phyloP scores from a whole-genome alignment of 2,888 invertebrate species.

The Allacma fusca region DNA sequence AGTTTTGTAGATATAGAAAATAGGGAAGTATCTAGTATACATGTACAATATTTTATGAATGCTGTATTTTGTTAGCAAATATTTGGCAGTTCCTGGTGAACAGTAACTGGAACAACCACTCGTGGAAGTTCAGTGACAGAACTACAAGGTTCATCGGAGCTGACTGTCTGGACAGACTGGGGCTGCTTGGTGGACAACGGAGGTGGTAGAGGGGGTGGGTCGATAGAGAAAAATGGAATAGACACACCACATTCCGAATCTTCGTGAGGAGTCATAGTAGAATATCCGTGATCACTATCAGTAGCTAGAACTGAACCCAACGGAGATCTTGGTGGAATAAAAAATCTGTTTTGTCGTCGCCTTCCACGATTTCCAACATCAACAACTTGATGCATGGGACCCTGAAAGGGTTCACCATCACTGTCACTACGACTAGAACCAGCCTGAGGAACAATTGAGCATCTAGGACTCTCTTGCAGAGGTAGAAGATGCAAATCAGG shows the following conservation, averaged over 20 bases:
- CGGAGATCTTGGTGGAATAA: slow-evolving; percentile 50
- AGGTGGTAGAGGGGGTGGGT: slow-evolving; percentile 19
- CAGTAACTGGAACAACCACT: slow-evolving; percentile 46
- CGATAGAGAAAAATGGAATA: slow-evolving; percentile 36
- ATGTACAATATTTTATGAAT: neutral
- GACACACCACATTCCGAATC: slow-evolving; percentile 72
- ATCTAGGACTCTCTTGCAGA: slow-evolving; percentile 48
- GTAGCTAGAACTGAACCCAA: slow-evolving; percentile 41
- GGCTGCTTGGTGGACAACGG: neutral
- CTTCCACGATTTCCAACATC: slow-evolving; percentile 37
- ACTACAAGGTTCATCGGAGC: neutral
- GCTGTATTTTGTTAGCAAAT: neutral
- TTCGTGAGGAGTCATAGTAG: slow-evolving; percentile 91
- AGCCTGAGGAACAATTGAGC: slow-evolving; percentile 49
- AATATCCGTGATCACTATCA: slow-evolving; percentile 93
- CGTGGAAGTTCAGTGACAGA: slow-evolving; percentile 12
- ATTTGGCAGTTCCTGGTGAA: slow-evolving; percentile 43
- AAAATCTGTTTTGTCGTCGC: slow-evolving; percentile 38
- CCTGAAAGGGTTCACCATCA: slow-evolving; percentile 45
- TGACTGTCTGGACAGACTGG: neutral
- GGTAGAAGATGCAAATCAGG: slow-evolving; percentile 52
- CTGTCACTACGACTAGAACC: slow-evolving; percentile 50
- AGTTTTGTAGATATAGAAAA: too few relatives aligned
- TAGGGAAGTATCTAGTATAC: too few relatives aligned
- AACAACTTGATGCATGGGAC: slow-evolving; percentile 29